Base-by-base conservation (phyloP, 2,113 vertebrate species). In the Plectropomus leopardus region DNA sequence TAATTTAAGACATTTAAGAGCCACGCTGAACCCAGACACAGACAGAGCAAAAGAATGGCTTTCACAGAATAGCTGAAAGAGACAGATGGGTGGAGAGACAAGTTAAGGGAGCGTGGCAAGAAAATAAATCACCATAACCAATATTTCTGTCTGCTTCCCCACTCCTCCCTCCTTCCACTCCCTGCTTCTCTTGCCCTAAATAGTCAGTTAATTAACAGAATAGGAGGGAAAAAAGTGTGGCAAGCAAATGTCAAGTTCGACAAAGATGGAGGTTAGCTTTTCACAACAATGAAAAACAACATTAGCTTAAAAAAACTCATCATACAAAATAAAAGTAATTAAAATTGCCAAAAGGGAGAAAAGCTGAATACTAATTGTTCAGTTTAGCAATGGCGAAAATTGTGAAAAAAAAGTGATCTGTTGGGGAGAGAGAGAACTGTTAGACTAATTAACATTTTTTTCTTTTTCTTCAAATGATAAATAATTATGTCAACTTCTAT, bases 301-400 rank as follows among this genome's bases (percentile, higher is more conserved):
- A 83, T 60, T 59, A 54, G 80, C 80, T 76, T 73, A 57, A 80
- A 65, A 85, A 86, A 83, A 73, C 68, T 83, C 15, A 53, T 58
- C 88, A 42, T 74, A 36, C 66, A 80, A 84, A 73, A 87, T 84
- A 58, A 70, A 76, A 80, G 75, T 85, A 91, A 94, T 93, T 91
- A 93, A 91, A 83, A 90, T 72, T 59, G 72, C 69, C 82, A 80
- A 88, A 84, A 88, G 50, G 83, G 42, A 45, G 63, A 59, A 81
- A 57, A 82, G 45, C 53, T 53, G 69, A 77, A 82, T 44, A 23
- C 45, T 89, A 86, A 86, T 81, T 92, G 80, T 85, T 83, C 64
- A 71, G 76, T 78, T 92, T 65, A 88, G 72, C 42, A 71, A 59
- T 30, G 21, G 76, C 15, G 13, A 17, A 72, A 75, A 76, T 76